Evolutionary conservation across 53 echinoderm and acorn worm species (phyloP).

Genomic region (Apostichopus leukothele): DNA sequence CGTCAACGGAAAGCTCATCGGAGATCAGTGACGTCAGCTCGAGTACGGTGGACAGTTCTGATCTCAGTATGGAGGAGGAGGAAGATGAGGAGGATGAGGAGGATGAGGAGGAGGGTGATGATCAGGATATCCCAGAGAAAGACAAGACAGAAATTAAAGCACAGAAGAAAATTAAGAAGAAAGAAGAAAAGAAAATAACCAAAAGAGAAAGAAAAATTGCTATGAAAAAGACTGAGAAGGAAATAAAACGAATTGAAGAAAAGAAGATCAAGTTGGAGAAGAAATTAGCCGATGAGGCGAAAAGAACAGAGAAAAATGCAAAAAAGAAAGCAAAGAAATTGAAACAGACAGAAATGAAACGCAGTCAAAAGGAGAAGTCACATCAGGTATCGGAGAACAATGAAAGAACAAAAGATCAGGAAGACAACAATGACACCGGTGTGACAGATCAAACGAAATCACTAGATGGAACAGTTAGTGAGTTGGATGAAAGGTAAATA

Average conservation of each 20-base stretch:
- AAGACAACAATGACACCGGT: background rate
- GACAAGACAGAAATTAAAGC: background rate
- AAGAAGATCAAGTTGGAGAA: constrained; percentile 4
- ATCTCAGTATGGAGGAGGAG: constrained; percentile 18
- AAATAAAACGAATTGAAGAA: constrained; percentile 45
- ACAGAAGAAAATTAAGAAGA: constrained; percentile 27
- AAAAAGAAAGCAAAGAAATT: constrained; percentile 18
- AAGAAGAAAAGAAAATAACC: constrained; percentile 24
- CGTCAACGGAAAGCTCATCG: constrained; percentile 30
- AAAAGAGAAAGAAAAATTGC: background rate
- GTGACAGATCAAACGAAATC: no score
- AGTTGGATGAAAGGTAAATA: no score
- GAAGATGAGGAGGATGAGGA: background rate
- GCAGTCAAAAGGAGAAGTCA: background rate
- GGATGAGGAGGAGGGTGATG: background rate
- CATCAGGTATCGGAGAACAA: background rate
- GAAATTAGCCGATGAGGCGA: constrained; percentile 2
- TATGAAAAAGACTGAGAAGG: constrained; percentile 19
- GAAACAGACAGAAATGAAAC: background rate
- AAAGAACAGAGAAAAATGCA: background rate
- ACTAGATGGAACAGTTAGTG: no score
- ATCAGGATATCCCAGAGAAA: background rate
- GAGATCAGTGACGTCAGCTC: constrained; percentile 47
- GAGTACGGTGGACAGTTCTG: constrained; percentile 33
- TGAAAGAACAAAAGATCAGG: background rate